Evolutionary conservation across 2,113 vertebrate genomes (phyloP).

Genomic region (rat (Rattus norvegicus)): GRCr8 NC_086021.1:135865501-135866000

Average conservation of each 20-base stretch:
- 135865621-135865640: not conserved
- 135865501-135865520: not conserved
- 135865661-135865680: not conserved
- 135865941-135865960: not conserved
- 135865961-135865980: not conserved
- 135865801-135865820: not conserved
- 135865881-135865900: not conserved
- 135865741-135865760: not conserved
- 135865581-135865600: not conserved
- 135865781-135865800: not conserved
- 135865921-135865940: not conserved
- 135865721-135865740: not conserved
- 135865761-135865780: not conserved
- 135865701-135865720: not conserved
- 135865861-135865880: not conserved
- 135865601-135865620: not conserved
- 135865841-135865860: not conserved
- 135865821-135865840: not conserved
- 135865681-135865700: not conserved
- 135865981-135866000: not conserved
- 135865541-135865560: not conserved
- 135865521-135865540: not conserved
- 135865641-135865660: not conserved
- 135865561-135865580: not conserved
- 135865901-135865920: not conserved